Percentiles rank a stretch among this genome's conserved stretches.
Evolutionary conservation across 2,888 invertebrate genomes (phyloP).

Genomic region (Lampropteryx suffumata): DNA sequence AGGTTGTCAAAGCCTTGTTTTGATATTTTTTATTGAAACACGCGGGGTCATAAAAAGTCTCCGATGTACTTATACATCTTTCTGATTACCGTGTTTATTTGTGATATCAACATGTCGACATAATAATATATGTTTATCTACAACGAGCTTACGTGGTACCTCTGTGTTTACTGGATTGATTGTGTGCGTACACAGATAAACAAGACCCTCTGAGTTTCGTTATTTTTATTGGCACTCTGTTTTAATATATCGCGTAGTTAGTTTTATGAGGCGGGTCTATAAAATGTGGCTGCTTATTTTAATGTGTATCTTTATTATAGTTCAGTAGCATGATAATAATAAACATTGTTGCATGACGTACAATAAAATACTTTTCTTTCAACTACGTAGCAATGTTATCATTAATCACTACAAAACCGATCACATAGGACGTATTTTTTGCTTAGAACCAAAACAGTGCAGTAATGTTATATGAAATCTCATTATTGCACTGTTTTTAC

Average conservation of each 20-base stretch:
- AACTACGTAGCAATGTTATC: no score
- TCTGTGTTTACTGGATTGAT: constrained; percentile 15
- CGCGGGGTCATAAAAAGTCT: background rate
- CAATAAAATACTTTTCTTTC: no score
- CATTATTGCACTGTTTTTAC: no score
- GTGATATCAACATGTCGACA: background rate
- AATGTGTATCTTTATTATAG: no score
- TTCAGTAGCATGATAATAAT: no score
- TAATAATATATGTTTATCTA: constrained; percentile 5
- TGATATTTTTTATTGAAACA: background rate
- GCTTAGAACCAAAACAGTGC: no score
- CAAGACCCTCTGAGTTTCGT: constrained; percentile 4
- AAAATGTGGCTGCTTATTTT: constrained; percentile 2
- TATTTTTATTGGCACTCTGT: constrained; percentile 10
- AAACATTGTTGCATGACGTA: no score
- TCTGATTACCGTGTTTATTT: constrained; percentile 9
- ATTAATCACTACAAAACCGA: no score
- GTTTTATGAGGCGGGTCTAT: constrained; percentile 10
- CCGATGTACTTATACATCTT: background rate
- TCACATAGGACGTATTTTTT: no score
- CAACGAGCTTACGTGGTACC: constrained; percentile 1
- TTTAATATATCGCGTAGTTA: constrained; percentile 12
- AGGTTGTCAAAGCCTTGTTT: background rate
- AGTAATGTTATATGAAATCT: no score
- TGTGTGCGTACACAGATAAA: constrained; percentile 7